Evolutionary conservation across 2,797 vertebrate species (phyloP).

Genomic region (Poeciliopsis gracilis): DNA sequence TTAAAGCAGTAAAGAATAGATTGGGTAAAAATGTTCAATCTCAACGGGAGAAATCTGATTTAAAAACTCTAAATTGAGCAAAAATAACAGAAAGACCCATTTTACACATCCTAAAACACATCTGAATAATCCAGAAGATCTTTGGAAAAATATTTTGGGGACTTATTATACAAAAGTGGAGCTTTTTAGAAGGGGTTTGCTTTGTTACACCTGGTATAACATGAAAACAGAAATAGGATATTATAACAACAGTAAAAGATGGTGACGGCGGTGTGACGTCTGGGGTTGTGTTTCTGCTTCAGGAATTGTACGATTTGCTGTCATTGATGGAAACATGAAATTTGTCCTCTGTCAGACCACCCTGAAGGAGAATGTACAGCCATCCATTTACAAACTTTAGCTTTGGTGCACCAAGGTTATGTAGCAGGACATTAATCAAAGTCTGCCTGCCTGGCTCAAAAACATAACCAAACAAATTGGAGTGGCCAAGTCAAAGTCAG

Average conservation of each 20-base stretch:
- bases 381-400: background rate
- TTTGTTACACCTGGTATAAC: background rate
- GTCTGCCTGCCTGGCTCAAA: background rate
- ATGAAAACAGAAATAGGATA: background rate
- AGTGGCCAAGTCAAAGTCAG: background rate
- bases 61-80: background rate
- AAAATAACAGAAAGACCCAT: background rate
- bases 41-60: background rate
- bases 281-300: background rate
- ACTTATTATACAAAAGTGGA: background rate
- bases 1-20: background rate
- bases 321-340: background rate
- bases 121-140: background rate
- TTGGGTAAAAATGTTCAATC: background rate
- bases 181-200: background rate
- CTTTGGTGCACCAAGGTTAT: background rate
- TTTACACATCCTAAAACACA: background rate
- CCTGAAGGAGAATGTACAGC: background rate
- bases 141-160: background rate
- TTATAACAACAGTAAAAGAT: background rate
- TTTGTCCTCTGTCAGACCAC: background rate
- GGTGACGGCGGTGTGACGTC: background rate
- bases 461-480: background rate
- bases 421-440: background rate
- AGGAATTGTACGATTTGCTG: background rate